These are phyloP conservation scores for Blastomussa wellsi DNA, from an alignment of 92 coral and sea anemone species.

Conservation along the genomic window DNA sequence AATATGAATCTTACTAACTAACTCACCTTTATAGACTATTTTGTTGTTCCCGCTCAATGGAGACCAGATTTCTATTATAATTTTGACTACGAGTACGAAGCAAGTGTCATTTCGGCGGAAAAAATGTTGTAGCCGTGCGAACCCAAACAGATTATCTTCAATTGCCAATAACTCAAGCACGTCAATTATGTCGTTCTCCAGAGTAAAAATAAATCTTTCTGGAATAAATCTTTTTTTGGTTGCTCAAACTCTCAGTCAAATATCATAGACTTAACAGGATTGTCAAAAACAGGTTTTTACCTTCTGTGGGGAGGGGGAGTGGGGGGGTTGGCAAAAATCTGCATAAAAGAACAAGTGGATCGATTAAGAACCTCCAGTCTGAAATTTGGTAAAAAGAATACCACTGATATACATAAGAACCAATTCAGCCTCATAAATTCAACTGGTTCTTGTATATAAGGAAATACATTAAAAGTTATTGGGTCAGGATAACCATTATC, in stretches of 20 bases:
- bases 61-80: too few species aligned
- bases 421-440: too few species aligned
- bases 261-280: not conserved
- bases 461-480: too few species aligned
- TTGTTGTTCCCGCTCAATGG: not conserved
- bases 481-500: too few species aligned
- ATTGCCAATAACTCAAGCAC: not conserved
- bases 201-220: not conserved
- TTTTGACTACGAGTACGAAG: not conserved
- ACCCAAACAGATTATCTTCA: not conserved
- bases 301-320: too few species aligned
- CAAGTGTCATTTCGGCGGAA: not conserved
- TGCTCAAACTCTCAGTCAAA: not conserved
- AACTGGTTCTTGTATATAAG: too few species aligned
- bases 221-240: not conserved
- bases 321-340: too few species aligned
- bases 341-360: too few species aligned
- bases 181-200: not conserved
- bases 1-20: too few species aligned
- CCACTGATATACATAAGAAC: too few species aligned
- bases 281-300: not conserved
- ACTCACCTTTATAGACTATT: not conserved
- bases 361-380: too few species aligned
- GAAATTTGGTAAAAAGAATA: too few species aligned
- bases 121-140: not conserved